These are phyloP conservation scores for Tipula lateralis DNA, from an alignment of 2,888 invertebrate species.

Conservation along the genomic window DNA sequence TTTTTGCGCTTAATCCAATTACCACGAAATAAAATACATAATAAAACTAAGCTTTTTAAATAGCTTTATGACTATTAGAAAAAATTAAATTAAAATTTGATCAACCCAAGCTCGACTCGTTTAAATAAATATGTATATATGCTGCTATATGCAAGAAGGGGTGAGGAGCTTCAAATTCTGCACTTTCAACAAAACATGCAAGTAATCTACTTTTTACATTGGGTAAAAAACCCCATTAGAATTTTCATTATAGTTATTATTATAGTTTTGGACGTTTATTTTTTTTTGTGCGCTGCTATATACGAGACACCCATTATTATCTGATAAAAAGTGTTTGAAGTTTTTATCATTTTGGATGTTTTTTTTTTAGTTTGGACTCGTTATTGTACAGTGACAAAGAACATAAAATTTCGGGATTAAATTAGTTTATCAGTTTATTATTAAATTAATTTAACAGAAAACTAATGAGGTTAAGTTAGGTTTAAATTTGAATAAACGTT, in stretches of 20 bases:
- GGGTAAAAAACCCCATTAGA: neutral
- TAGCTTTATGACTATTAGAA: neutral
- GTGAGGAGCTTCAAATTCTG: too few species aligned
- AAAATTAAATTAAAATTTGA: conserved; percentile 19
- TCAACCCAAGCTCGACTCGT: neutral
- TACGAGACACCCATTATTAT: neutral
- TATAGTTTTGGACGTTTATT: neutral
- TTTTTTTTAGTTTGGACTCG: neutral
- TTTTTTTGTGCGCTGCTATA: neutral
- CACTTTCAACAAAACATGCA: too few species aligned
- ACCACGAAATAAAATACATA: neutral
- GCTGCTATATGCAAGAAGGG: too few species aligned
- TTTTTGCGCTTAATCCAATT: neutral
- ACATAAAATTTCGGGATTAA: neutral
- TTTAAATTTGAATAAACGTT: too few species aligned
- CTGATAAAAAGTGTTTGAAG: neutral
- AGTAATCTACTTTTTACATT: neutral
- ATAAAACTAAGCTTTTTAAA: neutral
- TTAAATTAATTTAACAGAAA: neutral
- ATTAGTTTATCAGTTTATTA: neutral
- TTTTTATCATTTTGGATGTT: neutral
- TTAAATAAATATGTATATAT: neutral
- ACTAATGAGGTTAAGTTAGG: neutral
- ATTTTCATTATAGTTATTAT: neutral
- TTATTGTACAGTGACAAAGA: neutral